These are phyloP conservation scores for Papilio elwesi DNA, from an alignment of 2,888 invertebrate genomes.

Conservation along the genomic window DNA sequence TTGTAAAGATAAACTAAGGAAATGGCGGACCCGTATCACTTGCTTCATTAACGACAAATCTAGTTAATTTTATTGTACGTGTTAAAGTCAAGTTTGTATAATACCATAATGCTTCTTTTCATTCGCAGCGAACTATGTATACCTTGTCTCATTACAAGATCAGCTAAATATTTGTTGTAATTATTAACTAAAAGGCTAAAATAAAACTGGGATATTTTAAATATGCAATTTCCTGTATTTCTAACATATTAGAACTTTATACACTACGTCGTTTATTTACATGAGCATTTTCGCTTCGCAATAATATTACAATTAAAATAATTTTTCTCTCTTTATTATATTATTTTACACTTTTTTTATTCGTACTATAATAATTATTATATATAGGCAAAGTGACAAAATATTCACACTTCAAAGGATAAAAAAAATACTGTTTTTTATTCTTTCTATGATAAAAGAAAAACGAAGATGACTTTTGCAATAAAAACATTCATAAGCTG, in stretches of 20 bases:
- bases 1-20: slow-evolving; percentile 38
- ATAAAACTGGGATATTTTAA: slow-evolving; percentile 42
- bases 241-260: slow-evolving; percentile 81
- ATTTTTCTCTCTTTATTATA: slow-evolving; percentile 78
- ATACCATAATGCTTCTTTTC: too few species aligned
- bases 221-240: slow-evolving; percentile 68
- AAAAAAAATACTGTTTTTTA: slow-evolving; percentile 52
- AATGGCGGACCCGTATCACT: slow-evolving; percentile 61
- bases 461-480: slow-evolving; percentile 33
- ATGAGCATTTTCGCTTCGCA: slow-evolving; percentile 82
- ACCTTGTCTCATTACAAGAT: too few species aligned
- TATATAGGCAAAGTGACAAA: slow-evolving; percentile 77
- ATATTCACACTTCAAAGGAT: slow-evolving; percentile 57
- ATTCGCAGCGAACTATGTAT: too few species aligned
- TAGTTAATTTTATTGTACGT: slow-evolving; percentile 14
- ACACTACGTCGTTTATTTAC: slow-evolving; percentile 81
- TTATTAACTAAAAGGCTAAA: too few species aligned
- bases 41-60: slow-evolving; percentile 30
- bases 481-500: not conserved
- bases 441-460: slow-evolving; percentile 40
- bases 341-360: slow-evolving; percentile 72
- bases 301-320: slow-evolving; percentile 82
- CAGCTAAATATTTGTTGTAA: too few species aligned
- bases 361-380: slow-evolving; percentile 63
- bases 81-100: not conserved